A percentile compares a stretch with the other conserved stretches of the same genome.
Evolutionary conservation across 2,888 invertebrate species (phyloP).

Genomic region (Atrina japonica): DNA sequence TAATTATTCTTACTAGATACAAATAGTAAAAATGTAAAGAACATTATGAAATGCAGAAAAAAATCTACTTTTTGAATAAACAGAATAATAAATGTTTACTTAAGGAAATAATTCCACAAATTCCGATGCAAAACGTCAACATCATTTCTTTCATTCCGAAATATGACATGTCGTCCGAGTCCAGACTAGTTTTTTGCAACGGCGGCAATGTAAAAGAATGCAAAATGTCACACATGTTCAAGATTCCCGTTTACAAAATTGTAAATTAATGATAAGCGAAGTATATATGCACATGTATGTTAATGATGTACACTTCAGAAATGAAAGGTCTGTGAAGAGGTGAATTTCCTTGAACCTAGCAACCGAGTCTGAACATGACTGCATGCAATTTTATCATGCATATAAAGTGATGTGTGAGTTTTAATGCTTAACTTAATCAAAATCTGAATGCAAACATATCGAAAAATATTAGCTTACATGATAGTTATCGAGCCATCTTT

Average conservation of each 20-base stretch:
- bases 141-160: too few relatives aligned
- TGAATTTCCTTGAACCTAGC: conserved; percentile 34
- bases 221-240: too few relatives aligned
- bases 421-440: background rate
- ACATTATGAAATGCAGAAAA: too few relatives aligned
- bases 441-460: background rate
- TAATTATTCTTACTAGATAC: too few relatives aligned
- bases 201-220: conserved; percentile 32
- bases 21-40: too few relatives aligned
- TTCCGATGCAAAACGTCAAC: too few relatives aligned
- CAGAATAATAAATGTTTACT: too few relatives aligned
- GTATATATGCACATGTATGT: too few relatives aligned
- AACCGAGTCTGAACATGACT: conserved; percentile 34
- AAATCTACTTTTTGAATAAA: too few relatives aligned
- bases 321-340: too few relatives aligned
- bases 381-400: background rate
- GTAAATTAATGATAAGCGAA: too few relatives aligned
- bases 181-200: conserved; percentile 31
- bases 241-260: too few relatives aligned
- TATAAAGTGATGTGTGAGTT: background rate
- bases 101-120: background rate
- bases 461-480: conserved; percentile 69
- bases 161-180: conserved; percentile 33
- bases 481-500: conserved; percentile 78
- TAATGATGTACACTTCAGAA: background rate